phyloP scores from a whole-genome alignment of 2,888 invertebrate species.

The Agrypnus murinus region DNA sequence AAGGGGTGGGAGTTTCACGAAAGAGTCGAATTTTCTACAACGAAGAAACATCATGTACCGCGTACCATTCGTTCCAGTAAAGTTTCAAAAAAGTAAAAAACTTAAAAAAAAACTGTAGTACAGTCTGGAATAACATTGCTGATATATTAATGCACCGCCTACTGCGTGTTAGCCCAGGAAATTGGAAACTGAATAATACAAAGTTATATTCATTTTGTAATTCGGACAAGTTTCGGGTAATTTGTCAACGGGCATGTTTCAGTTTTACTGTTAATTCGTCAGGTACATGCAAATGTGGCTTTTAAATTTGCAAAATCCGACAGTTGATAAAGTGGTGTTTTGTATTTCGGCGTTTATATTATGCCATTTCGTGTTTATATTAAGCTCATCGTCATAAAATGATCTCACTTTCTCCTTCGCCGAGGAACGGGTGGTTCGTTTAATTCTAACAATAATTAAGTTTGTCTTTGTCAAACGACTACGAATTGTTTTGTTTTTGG shows the following conservation, averaged over 20 bases:
- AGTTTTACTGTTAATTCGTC: constrained; percentile 19
- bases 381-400: not conserved
- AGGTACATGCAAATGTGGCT: constrained; percentile 26
- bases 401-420: too few species aligned
- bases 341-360: not conserved
- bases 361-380: not conserved
- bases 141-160: constrained; percentile 21
- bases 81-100: too few species aligned
- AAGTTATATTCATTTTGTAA: constrained; percentile 12
- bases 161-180: constrained; percentile 11
- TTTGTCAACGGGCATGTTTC: constrained; percentile 15
- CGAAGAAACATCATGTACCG: too few species aligned
- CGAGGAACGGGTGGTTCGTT: too few species aligned
- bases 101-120: too few species aligned
- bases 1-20: too few species aligned
- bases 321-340: constrained; percentile 12
- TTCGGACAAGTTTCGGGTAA: constrained; percentile 20
- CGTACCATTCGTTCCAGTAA: too few species aligned
- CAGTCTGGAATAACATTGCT: too few species aligned
- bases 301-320: constrained; percentile 14
- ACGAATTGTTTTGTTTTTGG: too few species aligned
- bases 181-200: constrained; percentile 29
- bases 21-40: too few species aligned
- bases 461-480: too few species aligned
- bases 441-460: too few species aligned